Base-by-base conservation (phyloP, 2,113 vertebrate genomes). In the Hepsetus odoe region DNA sequence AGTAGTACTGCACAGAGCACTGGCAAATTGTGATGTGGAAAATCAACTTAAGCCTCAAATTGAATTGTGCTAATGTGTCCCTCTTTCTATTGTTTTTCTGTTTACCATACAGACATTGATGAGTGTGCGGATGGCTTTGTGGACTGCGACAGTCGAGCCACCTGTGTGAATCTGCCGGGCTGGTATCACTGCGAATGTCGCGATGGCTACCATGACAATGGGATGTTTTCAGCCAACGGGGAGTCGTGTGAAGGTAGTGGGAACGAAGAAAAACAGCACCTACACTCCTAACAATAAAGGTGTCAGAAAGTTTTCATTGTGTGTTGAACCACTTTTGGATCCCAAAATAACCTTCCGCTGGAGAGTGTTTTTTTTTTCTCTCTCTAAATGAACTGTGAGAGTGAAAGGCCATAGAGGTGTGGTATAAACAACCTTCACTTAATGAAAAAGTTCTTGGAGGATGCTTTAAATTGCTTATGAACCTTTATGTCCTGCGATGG, bases 111-210 rank as follows among this genome's bases (percentile, higher is more conserved):
- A 99, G 98, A 99, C 84, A 98, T 99, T 51, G 96, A 99, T 72
- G 98, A 99, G 90, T 99, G 98, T 88, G 91, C 90, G 1, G 94
- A 98, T 65, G 97, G 97, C 83, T 98, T 99, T 85, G 95, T 99
- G 81, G 95, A 99, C 85, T 99, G 98, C 0, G 96, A 99, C 92
- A 97, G 95, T 87, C 96, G 95, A 85, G 97, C 98, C 84, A 95
- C 90, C 89, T 99, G 98, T 90, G 92, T 99, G 86, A 99, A 99
- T 92, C 92, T 99, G 86, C 97, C 98, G 9, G 98, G 98, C 16
- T 99, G 98, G 98, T 99, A 98, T 92, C 97, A 99, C 92, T 99
- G 98, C 0, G 98, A 99, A 76, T 99, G 98, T 86, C 95, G 97
- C 32, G 97, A 98, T 0, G 98, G 98, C 79, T 99, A 98, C 93